Evolutionary conservation across 2,113 vertebrate species (phyloP), one percentile per base, ranked within the genome.

Genomic region (Serinus canaria): DNA sequence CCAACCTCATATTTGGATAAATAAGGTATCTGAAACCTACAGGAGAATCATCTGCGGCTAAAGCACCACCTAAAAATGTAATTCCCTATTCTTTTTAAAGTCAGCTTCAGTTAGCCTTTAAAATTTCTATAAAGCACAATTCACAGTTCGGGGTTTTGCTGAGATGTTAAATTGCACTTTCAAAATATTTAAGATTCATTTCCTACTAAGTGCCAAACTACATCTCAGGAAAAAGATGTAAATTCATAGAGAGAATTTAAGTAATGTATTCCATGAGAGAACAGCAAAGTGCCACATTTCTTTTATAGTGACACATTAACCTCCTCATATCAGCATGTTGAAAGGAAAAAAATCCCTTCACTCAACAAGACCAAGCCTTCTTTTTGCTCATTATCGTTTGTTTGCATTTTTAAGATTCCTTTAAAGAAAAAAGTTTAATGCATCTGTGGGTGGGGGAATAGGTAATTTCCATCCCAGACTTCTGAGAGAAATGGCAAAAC

Each of bases 151-250:
- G 50, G 39, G 63, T 59, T 89, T 92, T 90, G 67, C 87, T 88
- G 87, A 80, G 90, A 94, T 83, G 84, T 79, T 92, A 94, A 93
- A 95, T 94, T 95, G 83, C 95, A 94, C 90, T 96, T 97, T 92
- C 90, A 96, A 96, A 97, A 96, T 96, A 96, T 96, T 97, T 94
- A 96, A 95, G 90, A 95, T 96, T 96, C 87, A 90, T 97, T 96
- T 96, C 83, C 43, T 53, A 24, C 82, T 93, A 96, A 96, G 82
- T 93, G 83, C 89, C 87, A 88, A 95, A 93, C 89, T 95, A 53
- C 80, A 85, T 96, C 95, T 96, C 67, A 86, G 76, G 90, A 68
- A 93, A 89, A 91, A 87, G 85, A 95, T 83, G 80, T 85, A 96
- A 95, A 95, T 96, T 96, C 87, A 53, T 83, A 88, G 72, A 67